Conservation (phyloP, 2,113 vertebrate genomes). For the Oostethus manadensis region DNA sequence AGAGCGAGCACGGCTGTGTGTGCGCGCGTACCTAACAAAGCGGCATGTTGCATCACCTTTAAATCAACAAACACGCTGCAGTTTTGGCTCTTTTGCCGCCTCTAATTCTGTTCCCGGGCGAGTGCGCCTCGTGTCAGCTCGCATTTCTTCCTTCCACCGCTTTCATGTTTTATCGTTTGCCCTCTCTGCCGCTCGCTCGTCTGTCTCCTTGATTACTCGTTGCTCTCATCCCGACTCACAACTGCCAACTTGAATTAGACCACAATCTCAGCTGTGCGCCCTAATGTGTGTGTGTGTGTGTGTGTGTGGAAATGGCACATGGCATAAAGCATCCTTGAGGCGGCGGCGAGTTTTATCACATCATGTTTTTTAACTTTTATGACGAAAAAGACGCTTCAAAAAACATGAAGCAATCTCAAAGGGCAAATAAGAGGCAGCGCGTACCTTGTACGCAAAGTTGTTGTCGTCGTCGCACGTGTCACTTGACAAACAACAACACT, state of each 20-base stretch:
- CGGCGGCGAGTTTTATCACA: constrained; percentile 22
- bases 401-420: neutral
- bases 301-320: constrained; percentile 11
- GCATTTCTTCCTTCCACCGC: constrained; percentile 28
- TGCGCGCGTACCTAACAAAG: too few species aligned
- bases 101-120: constrained; percentile 11
- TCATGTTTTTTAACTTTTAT: constrained; percentile 18
- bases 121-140: constrained; percentile 12
- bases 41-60: neutral
- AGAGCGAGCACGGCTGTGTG: neutral
- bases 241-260: constrained; percentile 55
- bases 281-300: constrained; percentile 4
- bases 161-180: constrained; percentile 32
- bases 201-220: constrained; percentile 49
- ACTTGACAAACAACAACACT: too few species aligned
- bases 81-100: constrained; percentile 19
- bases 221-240: constrained; percentile 39
- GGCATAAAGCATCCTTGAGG: constrained; percentile 18
- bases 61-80: neutral
- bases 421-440: too few species aligned
- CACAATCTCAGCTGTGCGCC: constrained; percentile 13
- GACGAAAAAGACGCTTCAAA: neutral
- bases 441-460: too few species aligned
- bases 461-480: too few species aligned
- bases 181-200: constrained; percentile 5